Base-by-base conservation (phyloP, 2,797 vertebrate genomes). In the Anguilla megastoma region DNA sequence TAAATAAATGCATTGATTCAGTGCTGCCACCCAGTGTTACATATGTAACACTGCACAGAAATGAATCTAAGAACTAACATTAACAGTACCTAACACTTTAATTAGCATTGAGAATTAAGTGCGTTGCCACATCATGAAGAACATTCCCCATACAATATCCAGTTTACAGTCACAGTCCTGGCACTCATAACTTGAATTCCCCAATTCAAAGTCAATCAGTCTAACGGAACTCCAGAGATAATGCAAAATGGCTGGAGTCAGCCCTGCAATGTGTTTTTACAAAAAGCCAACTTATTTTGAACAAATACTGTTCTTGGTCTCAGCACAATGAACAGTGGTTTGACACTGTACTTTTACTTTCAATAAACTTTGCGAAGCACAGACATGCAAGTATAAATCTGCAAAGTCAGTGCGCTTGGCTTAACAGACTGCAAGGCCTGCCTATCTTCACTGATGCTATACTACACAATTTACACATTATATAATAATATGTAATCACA, bases 11-110 rank as follows among this genome's bases (percentile, higher is more conserved):
- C 79, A 82, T 2, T 82, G 79, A 48, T 48, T 82, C 45, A 7
- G 12, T 82, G 79, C 45, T 82, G 79, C 79, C 45, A 82, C 45
- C 79, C 41, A 79, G 74, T 79, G 74, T 79, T 41, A 79, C 3
- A 18, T 79, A 79, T 3, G 12, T 2, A 16, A 41, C 33, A 79
- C 1, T 79, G 16, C 33, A 79, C 4, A 36, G 12, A 63, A 63
- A 10, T 79, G 18, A 16, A 41, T 79, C 74, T 4, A 33, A 74
- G 0, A 33, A 71, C 12, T 14, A 71, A 24, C 3, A n/a, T 63
- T 63, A 18, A 74, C 30, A 74, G 33, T 30, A 33, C 6, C 6
- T 52, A 56, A 14, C 30, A 14, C 36, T 41, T 41, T 41, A 41
- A 41, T 41, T 41, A 41, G 36, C 36, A 41, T 41, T 41, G 36